Base-by-base conservation (phyloP, 2,113 vertebrate genomes). In the Origma solitaria region DNA sequence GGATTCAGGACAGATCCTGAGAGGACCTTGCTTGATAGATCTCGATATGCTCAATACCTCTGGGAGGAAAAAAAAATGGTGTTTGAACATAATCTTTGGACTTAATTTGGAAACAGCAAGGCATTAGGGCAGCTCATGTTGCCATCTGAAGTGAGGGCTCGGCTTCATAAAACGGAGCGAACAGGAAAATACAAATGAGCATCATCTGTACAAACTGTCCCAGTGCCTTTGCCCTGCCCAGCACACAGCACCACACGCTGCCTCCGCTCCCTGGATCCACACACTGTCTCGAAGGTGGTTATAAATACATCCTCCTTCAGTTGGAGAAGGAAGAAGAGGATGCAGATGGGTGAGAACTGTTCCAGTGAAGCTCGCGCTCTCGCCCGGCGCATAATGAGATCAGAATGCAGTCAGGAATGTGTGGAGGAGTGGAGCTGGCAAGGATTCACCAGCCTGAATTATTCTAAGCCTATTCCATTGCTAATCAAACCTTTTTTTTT, bases 361-460 rank as follows among this genome's bases (percentile, higher is more conserved):
- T 97, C 93, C 95, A 95, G 92, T 86, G 88, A 86, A 93, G 90
- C 93, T 92, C 64, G 2, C 11, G 42, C 92, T 96, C 92, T 95
- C 7, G n/a, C 90, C 87, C 2, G 19, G 75, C 5, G 33, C 93
- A 94, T 95, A 92, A 96, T 95, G 92, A 96, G 94, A 95, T 95
- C 93, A 96, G 95, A 96, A 96, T 92, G 92, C 92, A 93, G 80
- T 94, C 88, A 95, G 96, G 95, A 97, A 97, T 96, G 96, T 97
- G 96, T 95, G 96, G 96, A 96, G 96, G 96, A 96, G 96, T 96
- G 72, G 92, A 97, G 86, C 90, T 96, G 96, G 96, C 95, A 97
- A 92, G 65, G 88, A 88, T 96, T 96, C 96, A 94, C 90, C 88
- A 93, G 90, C 72, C 80, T 83, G 57, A 86, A 94, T 95, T 96